Evolutionary conservation across 2,113 vertebrate genomes (phyloP).

Genomic region (Prochilodus magdalenae): DNA sequence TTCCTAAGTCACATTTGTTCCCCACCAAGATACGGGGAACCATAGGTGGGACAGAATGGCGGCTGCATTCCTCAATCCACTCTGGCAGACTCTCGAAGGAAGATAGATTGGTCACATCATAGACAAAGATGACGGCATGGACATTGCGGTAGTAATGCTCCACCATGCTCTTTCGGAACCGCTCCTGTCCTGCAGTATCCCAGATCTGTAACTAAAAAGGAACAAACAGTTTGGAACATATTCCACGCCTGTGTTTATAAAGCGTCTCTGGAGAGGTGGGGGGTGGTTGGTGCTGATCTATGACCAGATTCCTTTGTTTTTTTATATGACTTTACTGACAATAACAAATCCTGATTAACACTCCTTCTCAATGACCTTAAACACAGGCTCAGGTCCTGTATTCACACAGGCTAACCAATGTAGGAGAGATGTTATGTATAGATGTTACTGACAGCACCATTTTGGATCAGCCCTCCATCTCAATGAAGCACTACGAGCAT

Average conservation of each 20-base stretch:
- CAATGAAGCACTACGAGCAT: background rate
- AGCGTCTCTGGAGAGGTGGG: background rate
- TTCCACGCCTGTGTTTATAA: background rate
- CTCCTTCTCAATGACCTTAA: too few species aligned
- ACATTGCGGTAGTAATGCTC: conserved; percentile 80
- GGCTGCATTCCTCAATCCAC: conserved; percentile 77
- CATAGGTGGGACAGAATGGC: conserved; percentile 71
- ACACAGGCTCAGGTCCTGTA: too few species aligned
- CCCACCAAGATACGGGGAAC: conserved; percentile 78
- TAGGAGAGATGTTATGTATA: too few species aligned
- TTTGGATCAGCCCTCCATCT: background rate
- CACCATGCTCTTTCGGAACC: conserved; percentile 81
- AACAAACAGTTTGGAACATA: background rate
- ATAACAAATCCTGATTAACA: too few species aligned
- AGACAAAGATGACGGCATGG: conserved; percentile 79
- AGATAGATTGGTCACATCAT: conserved; percentile 73
- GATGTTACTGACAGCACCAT: too few species aligned
- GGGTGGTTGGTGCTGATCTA: too few species aligned
- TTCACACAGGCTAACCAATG: too few species aligned
- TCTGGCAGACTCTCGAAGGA: conserved; percentile 77
- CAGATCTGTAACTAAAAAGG: conserved; percentile 77
- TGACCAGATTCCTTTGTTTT: background rate
- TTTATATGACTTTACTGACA: background rate
- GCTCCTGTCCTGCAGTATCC: conserved; percentile 81
- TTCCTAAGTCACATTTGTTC: conserved; percentile 78